Evolutionary conservation across 2,888 invertebrate species (phyloP).

Genomic region (Nudaria mundana): DNA sequence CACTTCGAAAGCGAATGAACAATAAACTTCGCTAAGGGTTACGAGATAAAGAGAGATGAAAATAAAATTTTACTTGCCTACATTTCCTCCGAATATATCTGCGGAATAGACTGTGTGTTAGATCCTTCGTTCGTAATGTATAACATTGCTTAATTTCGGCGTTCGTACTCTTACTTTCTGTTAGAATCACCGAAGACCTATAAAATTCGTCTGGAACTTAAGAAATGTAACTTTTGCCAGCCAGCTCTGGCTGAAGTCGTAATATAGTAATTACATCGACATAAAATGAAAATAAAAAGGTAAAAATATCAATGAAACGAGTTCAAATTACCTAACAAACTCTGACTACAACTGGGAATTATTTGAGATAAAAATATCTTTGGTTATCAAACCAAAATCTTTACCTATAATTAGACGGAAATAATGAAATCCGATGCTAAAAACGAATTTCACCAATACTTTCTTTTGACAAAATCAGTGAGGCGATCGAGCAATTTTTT

Average conservation of each 20-base stretch:
- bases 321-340: too few species aligned
- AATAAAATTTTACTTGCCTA: conserved; percentile 18
- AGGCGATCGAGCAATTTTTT: conserved; percentile 15
- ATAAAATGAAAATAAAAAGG: too few species aligned
- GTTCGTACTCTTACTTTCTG: conserved; percentile 2
- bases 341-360: too few species aligned
- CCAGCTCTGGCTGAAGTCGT: too few species aligned
- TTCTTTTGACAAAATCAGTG: conserved; percentile 18
- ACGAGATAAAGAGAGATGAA: conserved; percentile 1
- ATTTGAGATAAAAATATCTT: too few species aligned
- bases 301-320: too few species aligned
- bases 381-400: too few species aligned
- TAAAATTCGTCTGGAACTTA: too few species aligned
- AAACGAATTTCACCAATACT: conserved; percentile 4
- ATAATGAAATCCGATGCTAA: conserved; percentile 5
- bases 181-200: too few species aligned
- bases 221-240: too few species aligned
- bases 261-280: too few species aligned
- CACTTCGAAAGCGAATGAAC: conserved; percentile 7
- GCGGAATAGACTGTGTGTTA: conserved; percentile 5
- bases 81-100: conserved; percentile 16
- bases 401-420: not conserved
- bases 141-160: conserved; percentile 7
- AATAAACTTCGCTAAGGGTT: conserved; percentile 10
- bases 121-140: conserved; percentile 7